These are phyloP conservation scores for Leptopilina drosophilae DNA, from an alignment of 2,888 invertebrate species.

Conservation along the genomic window DNA sequence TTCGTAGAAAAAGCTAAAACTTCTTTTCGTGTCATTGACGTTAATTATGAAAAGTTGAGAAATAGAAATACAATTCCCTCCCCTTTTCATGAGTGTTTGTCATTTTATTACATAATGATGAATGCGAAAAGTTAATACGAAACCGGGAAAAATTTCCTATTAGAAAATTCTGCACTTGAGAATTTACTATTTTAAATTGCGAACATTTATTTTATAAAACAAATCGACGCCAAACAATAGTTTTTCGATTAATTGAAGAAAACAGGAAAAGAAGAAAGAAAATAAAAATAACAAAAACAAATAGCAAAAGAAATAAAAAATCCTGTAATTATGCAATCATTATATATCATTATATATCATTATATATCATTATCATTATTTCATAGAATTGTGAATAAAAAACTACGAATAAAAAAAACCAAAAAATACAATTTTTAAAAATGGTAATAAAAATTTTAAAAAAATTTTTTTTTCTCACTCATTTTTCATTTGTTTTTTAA, in stretches of 20 bases:
- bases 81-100: neutral
- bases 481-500: conserved; percentile 26
- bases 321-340: too few relatives aligned
- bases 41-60: conserved; percentile 6
- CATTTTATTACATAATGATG: conserved; percentile 9
- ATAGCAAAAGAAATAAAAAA: too few relatives aligned
- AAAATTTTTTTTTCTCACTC: neutral
- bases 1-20: neutral
- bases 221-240: neutral
- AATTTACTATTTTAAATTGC: neutral
- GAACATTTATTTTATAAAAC: neutral
- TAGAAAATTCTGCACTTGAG: neutral
- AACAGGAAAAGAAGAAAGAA: too few relatives aligned
- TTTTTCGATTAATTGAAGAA: too few relatives aligned
- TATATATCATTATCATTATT: too few relatives aligned
- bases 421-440: neutral
- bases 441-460: neutral
- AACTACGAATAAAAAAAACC: too few relatives aligned
- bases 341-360: too few relatives aligned
- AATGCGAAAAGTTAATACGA: neutral
- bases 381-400: too few relatives aligned
- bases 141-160: neutral
- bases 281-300: too few relatives aligned
- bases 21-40: neutral
- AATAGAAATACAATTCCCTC: neutral